Base-by-base conservation (phyloP, 2,113 vertebrate species). In the Papio anubis region DNA sequence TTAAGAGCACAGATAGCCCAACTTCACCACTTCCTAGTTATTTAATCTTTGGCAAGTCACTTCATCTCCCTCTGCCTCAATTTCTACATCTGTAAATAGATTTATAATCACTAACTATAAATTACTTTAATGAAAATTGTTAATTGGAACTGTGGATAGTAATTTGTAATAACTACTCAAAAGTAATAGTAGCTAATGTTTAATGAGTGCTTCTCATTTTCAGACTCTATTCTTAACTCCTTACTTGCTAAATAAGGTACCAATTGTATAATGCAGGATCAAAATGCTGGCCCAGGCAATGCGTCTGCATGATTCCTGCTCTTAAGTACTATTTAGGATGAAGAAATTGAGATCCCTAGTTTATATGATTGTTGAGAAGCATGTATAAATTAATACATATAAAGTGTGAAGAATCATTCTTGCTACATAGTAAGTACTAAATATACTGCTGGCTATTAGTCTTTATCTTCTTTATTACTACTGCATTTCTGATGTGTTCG, bases 61-160 rank as follows among this genome's bases (percentile, higher is more conserved):
- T 89, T 91, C 38, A 64, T 52, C 66, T 92, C n/a, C 79, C 23
- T 86, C 45, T 96, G 52, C 20, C 64, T 97, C 61, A 38, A 72
- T 79, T 86, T 92, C 79, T 97, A 78, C 32, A 89, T 61, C 50
- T 97, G n/a, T 82, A 95, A 93, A 70, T 89, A 97, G 92, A 96
- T 78, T 96, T 92, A 79, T 64, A 86, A 96, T 91, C 70, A 73
- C 55, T 83, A 75, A 48, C 16, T 85, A 83, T 95, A 95, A 96
- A 90, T 97, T 93, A 94, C 38, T 95, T 95, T 94, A 95, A 97
- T 95, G 25, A 35, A 97, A 88, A 97, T 90, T 97, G 52, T 81
- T 95, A 57, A 93, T 96, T 95, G 57, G 38, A 90, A 88, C 64
- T 50, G 8, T 95, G 52, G 43, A 45, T 81, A 59, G 6, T 64